phyloP scores from a whole-genome alignment of 2,797 vertebrate genomes.

The Hybognathus amarus region DNA sequence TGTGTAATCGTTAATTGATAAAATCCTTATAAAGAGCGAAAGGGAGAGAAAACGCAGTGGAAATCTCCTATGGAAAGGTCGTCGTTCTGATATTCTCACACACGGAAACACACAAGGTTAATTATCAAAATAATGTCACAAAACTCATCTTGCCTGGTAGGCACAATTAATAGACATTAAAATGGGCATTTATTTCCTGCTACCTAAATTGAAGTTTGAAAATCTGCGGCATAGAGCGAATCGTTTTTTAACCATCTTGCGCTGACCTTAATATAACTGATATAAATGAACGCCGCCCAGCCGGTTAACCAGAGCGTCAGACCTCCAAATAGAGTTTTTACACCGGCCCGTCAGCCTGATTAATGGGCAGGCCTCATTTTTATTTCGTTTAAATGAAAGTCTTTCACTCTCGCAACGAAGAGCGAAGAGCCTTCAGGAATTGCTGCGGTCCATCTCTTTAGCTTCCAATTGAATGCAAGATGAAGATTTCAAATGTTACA shows the following conservation, averaged over 20 bases:
- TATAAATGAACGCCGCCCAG: constrained; percentile 18
- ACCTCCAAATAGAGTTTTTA: constrained; percentile 44
- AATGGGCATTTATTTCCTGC: constrained; percentile 4
- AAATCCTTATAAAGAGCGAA: constrained; percentile 10
- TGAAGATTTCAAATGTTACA: constrained; percentile 30
- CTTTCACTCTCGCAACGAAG: constrained; percentile 25
- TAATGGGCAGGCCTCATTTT: constrained; percentile 41
- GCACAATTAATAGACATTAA: constrained; percentile 39
- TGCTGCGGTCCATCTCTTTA: constrained; percentile 12
- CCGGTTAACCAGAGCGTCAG: constrained; percentile 19
- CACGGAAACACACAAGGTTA: constrained; percentile 4
- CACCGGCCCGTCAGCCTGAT: constrained; percentile 53
- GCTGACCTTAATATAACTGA: constrained; percentile 33
- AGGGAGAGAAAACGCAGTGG: not conserved
- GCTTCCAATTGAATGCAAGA: constrained; percentile 15
- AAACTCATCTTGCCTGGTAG: not conserved
- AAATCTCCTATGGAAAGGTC: not conserved
- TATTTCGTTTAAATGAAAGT: constrained; percentile 47
- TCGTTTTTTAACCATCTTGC: constrained; percentile 41
- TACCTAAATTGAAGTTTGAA: constrained; percentile 33
- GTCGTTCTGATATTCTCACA: not conserved
- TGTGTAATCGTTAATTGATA: constrained; percentile 11
- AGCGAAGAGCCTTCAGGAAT: not conserved
- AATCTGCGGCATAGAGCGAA: constrained; percentile 12
- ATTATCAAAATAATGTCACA: constrained; percentile 39